Evolutionary conservation across 1,140 invertebrate genomes (phyloP), one percentile per base, ranked within the genome.

Genomic region (Oncopodura yosiiana): DNA sequence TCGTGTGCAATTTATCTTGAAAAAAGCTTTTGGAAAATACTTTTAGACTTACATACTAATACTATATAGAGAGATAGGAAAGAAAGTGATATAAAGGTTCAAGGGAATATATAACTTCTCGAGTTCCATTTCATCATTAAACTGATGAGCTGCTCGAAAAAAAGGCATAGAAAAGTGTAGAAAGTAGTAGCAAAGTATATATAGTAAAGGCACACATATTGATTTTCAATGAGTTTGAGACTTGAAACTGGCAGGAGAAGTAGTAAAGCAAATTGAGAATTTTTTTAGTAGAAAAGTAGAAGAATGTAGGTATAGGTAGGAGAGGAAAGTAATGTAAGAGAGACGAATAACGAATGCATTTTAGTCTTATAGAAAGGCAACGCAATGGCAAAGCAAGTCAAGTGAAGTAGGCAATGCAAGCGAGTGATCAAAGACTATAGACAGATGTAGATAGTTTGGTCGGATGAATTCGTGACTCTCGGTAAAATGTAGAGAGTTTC

Each of bases 1-100:
- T 57, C 48, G 55, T 57, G 55, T 57, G 55, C 55, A 57, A 57
- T 57, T 57, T 57, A 57, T 57, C 55, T 57, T 57, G 43, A 16
- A 57, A 57, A 57, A 51, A 57, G 49, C 55, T 52, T 57, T 57
- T 30, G 41, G 50, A 53, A 42, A 53, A 53, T 53, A 53, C 50
- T 53, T 53, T 53, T 42, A 53, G 50, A 39, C 39, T 53, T 14
- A 11, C 9, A 9, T 19, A 19, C 12, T 16, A 39, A 3, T 39
- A 39, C 37, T 39, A 39, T 16, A 2, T 39, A 39, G 14, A 16
- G 3, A n/a, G 9, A 19, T 9, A 5, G 3, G 12, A 2, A 2
- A 14, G 21, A 18, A 46, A 32, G 27, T 32, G 34, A 30, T 45
- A n/a, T 32, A 44, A 2, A n/a, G 26, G 21, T 27, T 46, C 27